Evolutionary conservation across 2,113 vertebrate species (phyloP).

Genomic region (Osmerus eperlanus): DNA sequence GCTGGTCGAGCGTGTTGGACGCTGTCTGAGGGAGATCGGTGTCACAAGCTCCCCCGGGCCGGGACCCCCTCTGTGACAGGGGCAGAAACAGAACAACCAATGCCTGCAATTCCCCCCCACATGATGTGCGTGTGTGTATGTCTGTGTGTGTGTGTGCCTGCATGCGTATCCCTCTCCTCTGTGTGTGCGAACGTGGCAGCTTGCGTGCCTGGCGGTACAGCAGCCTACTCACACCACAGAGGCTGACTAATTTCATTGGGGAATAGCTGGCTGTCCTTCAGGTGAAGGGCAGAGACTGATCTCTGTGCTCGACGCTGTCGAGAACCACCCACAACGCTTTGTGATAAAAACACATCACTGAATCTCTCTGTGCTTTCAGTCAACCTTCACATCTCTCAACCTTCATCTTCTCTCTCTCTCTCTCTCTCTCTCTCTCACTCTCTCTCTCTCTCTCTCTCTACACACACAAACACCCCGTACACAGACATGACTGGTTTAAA

Average conservation of each 20-base stretch:
- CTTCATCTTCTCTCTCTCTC: no score
- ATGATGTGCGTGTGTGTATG: constrained; percentile 1
- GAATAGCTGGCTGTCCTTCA: constrained; percentile 74
- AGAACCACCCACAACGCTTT: constrained; percentile 62
- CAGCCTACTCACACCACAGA: constrained; percentile 51
- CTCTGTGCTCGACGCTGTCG: constrained; percentile 29
- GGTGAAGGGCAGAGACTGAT: constrained; percentile 68
- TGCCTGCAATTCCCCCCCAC: constrained; percentile 49
- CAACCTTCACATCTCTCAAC: constrained; percentile 65
- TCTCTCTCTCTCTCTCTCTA: not conserved
- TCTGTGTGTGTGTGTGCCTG: constrained; percentile 30
- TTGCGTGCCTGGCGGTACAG: not conserved
- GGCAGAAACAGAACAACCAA: constrained; percentile 38
- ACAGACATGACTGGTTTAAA: not conserved
- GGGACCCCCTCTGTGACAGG: constrained; percentile 29
- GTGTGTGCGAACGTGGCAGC: no score
- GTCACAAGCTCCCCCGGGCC: constrained; percentile 38
- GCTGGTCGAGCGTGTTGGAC: constrained; percentile 23
- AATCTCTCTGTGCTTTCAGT: constrained; percentile 59
- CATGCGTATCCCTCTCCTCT: not conserved
- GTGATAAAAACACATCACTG: constrained; percentile 63
- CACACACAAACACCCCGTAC: constrained; percentile 11
- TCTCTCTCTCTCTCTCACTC: constrained; percentile 6
- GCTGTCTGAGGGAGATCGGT: constrained; percentile 24
- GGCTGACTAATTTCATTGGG: constrained; percentile 70